Evolutionary conservation across 1,140 invertebrate genomes (phyloP), one percentile per base, ranked within the genome.

Genomic region (Drosophila sp.): DNA sequence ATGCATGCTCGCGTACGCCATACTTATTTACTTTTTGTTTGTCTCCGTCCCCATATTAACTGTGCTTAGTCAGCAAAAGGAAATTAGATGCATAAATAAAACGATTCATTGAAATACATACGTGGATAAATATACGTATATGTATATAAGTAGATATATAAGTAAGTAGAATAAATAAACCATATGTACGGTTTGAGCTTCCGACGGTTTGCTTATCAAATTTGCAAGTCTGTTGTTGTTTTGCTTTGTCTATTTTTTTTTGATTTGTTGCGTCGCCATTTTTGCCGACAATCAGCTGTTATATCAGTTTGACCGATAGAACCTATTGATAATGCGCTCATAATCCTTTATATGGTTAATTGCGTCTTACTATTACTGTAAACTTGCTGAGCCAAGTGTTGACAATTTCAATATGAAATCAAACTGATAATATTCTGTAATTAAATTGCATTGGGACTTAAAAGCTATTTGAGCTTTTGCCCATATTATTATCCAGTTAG

Each of bases 1-100:
- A 76, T 66, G 50, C 66, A 57, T 63, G 63, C 73, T 66, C 41
- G 34, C 62, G 50, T 71, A 64, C 77, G 82, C 82, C 82, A 86
- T 89, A 78, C 76, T 89, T 74, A 77, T 77, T 72, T 86, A 54
- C 43, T 75, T 64, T 59, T 80, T 79, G 72, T 73, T 84, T 84
- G 72, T 45, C 53, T 43, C 18, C n/a, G 61, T 80, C 62, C 36
- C 16, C 36, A 38, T 63, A 69, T 84, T 72, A 70, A 67, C 76
- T 72, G 70, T 82, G 80, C 78, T 83, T 79, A 78, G 76, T 69
- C 64, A 69, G 71, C 70, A 59, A 67, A 72, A 72, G 70, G 53
- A 72, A 72, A 72, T 67, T 38, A 57, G 57, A 67, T 59, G 70
- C 70, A 72, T 72, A 72, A 71, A 67, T 72, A 72, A 53, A 67